phyloP scores from a whole-genome alignment of 2,113 vertebrate genomes.

The Eulemur macaco region DNA sequence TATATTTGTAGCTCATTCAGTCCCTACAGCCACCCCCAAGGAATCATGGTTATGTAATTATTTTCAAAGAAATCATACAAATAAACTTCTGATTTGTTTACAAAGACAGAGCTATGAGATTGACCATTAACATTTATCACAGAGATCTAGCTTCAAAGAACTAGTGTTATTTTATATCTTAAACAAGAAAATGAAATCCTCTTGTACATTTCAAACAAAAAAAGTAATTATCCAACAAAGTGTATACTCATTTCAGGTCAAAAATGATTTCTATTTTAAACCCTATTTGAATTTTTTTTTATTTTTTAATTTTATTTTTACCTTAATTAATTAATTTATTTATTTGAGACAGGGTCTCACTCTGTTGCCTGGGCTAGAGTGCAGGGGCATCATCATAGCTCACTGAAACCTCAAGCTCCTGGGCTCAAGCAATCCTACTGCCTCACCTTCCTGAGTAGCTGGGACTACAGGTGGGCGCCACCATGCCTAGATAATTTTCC shows the following conservation, averaged over 20 bases:
- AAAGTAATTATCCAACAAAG: background rate
- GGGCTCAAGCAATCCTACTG: too few relatives aligned
- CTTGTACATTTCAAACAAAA: background rate
- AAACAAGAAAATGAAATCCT: background rate
- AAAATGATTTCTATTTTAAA: background rate
- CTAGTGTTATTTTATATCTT: background rate
- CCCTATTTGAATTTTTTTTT: background rate
- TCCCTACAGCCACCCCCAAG: background rate
- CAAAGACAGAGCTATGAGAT: background rate
- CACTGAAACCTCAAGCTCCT: too few relatives aligned
- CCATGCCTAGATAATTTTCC: too few relatives aligned
- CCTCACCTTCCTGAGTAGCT: too few relatives aligned
- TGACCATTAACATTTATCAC: background rate
- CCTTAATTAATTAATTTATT: background rate
- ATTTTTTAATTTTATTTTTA: background rate
- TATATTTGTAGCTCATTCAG: background rate
- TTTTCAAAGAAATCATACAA: background rate
- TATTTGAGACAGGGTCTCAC: too few relatives aligned
- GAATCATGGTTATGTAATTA: background rate
- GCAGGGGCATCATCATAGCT: too few relatives aligned
- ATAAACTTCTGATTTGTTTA: background rate
- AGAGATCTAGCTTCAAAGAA: background rate
- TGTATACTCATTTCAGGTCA: background rate
- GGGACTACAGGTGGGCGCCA: too few relatives aligned
- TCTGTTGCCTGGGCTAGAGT: too few relatives aligned